Evolutionary conservation across 2,797 vertebrate genomes (phyloP).

Genomic region (Heterohyrax brucei): DNA sequence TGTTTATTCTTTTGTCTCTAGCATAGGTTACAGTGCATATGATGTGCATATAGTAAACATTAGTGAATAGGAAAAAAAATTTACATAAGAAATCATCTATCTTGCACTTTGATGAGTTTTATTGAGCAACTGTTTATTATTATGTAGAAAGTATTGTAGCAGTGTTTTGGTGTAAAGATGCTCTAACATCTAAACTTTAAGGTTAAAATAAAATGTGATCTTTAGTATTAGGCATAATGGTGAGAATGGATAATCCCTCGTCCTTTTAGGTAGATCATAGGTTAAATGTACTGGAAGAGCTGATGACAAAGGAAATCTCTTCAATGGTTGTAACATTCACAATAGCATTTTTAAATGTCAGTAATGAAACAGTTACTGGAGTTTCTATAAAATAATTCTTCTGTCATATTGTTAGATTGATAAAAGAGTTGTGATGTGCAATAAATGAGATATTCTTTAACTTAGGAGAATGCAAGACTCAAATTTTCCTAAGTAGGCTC

Average conservation of each 20-base stretch:
- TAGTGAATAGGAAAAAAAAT: neutral
- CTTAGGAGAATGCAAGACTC: neutral
- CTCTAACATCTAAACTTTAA: conserved; percentile 46
- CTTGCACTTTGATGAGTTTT: conserved; percentile 39
- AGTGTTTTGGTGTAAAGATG: conserved; percentile 55
- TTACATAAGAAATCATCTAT: neutral
- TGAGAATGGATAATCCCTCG: neutral
- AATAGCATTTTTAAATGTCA: conserved; percentile 59
- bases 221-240: neutral
- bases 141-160: conserved; percentile 34
- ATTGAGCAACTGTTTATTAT: conserved; percentile 64
- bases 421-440: neutral
- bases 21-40: neutral
- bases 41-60: conserved; percentile 37
- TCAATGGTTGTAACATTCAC: conserved; percentile 29
- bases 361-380: neutral
- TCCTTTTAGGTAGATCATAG: conserved; percentile 6
- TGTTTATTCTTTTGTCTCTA: conserved; percentile 45
- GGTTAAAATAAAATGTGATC: conserved; percentile 49
- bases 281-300: conserved; percentile 55
- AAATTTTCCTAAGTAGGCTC: conserved; percentile 22
- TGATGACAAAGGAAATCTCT: conserved; percentile 52
- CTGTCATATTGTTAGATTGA: conserved; percentile 56
- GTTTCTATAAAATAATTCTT: conserved; percentile 24
- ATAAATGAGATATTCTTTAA: conserved; percentile 52